These are phyloP conservation scores for Hydractinia echinata DNA, from an alignment of 30 jellyfish, hydroid and myxozoan genomes.

Conservation along the genomic window DNA sequence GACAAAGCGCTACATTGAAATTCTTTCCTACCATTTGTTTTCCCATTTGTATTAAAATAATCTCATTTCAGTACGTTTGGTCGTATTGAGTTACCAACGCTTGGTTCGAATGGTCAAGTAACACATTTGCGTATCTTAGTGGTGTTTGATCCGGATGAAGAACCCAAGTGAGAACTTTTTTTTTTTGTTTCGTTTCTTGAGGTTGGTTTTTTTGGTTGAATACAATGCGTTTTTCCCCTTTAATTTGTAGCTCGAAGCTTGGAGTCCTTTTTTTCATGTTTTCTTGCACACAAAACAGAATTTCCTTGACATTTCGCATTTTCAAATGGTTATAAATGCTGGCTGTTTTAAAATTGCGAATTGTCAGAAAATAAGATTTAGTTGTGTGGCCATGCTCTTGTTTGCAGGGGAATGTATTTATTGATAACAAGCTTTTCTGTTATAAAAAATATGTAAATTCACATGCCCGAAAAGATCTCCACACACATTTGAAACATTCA, in stretches of 20 bases:
- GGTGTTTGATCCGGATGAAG: neutral
- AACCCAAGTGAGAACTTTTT: neutral
- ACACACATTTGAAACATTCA: no score
- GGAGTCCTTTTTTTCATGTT: neutral
- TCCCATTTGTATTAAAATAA: neutral
- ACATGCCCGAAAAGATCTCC: no score
- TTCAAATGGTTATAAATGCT: neutral
- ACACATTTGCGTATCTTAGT: neutral
- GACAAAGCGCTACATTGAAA: neutral
- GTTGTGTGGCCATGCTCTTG: no score
- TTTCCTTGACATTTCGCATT: neutral
- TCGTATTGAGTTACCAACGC: slow-evolving; percentile 12
- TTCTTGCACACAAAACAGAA: neutral
- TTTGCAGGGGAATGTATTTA: no score
- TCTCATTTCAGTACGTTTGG: neutral
- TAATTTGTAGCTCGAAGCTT: neutral
- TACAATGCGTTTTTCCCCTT: neutral
- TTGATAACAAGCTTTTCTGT: no score
- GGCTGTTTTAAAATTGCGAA: no score
- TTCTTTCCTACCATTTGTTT: neutral
- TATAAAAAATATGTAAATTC: no score
- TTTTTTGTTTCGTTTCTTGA: neutral
- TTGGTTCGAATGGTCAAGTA: neutral
- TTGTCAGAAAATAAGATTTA: no score
- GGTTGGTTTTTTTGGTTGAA: neutral